Conservation (phyloP, 2,888 invertebrate genomes). For the Salticus scenicus region DNA sequence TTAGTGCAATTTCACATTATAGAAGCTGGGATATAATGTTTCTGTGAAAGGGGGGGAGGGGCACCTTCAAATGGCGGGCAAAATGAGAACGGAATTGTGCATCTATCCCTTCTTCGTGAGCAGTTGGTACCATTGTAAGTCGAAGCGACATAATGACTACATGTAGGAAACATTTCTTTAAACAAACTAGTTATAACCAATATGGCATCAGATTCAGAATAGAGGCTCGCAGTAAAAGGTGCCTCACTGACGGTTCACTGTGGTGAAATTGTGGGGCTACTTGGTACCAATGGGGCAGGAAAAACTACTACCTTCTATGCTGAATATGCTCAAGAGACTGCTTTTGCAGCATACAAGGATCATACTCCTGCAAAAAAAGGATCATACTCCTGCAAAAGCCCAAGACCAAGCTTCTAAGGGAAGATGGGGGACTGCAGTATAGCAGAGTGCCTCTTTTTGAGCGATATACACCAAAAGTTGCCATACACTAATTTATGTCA, state of each 20-base stretch:
- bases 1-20: too few species aligned
- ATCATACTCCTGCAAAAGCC: too few species aligned
- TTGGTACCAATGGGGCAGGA: not conserved
- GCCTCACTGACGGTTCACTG: not conserved
- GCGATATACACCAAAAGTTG: too few species aligned
- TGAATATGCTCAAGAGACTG: too few species aligned
- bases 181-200: not conserved
- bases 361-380: too few species aligned
- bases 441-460: too few species aligned
- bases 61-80: not conserved
- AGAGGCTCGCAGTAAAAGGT: not conserved
- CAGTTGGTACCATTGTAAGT: not conserved
- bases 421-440: too few species aligned
- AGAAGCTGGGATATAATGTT: too few species aligned
- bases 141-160: not conserved
- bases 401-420: too few species aligned
- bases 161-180: not conserved
- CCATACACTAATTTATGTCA: too few species aligned
- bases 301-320: not conserved
- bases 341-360: too few species aligned
- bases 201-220: not conserved
- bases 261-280: not conserved
- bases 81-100: not conserved
- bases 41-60: too few species aligned
- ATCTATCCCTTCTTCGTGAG: not conserved